These are phyloP conservation scores for Stramonita haemastoma DNA, from an alignment of 2,888 invertebrate species.

Conservation along the genomic window DNA sequence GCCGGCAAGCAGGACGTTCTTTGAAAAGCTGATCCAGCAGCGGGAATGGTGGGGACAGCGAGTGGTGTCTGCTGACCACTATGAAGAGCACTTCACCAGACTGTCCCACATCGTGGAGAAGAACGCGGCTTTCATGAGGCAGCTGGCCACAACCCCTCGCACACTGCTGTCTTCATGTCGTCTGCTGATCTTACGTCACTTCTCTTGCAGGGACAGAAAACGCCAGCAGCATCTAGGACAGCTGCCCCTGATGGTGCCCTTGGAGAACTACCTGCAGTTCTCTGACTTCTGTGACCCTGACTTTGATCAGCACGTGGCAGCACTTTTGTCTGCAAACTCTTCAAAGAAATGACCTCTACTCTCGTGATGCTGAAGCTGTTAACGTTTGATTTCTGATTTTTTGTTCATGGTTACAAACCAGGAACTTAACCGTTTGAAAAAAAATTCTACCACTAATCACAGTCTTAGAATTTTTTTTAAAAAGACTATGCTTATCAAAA, in stretches of 20 bases:
- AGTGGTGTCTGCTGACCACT: not conserved
- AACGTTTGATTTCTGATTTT: too few relatives aligned
- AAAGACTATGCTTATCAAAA: too few relatives aligned
- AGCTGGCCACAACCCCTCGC: not conserved
- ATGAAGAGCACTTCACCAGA: not conserved
- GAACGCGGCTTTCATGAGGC: not conserved
- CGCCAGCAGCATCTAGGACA: not conserved
- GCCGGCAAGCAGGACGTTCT: not conserved
- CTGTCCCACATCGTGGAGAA: not conserved
- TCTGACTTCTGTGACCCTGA: not conserved
- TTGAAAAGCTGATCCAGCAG: not conserved
- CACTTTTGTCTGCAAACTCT: too few relatives aligned
- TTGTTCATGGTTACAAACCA: too few relatives aligned
- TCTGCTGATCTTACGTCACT: not conserved
- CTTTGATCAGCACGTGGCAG: not conserved
- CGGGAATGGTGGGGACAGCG: not conserved
- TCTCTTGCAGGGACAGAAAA: not conserved
- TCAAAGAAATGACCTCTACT: too few relatives aligned
- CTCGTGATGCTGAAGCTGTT: too few relatives aligned
- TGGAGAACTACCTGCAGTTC: not conserved
- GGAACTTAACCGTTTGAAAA: too few relatives aligned
- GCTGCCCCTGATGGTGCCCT: not conserved
- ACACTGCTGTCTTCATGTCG: slow-evolving; percentile 8
- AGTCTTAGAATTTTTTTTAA: too few relatives aligned
- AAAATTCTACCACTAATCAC: too few relatives aligned